Evolutionary conservation across 2,113 vertebrate species (phyloP).

Genomic region (Zosterops japonicus): DNA sequence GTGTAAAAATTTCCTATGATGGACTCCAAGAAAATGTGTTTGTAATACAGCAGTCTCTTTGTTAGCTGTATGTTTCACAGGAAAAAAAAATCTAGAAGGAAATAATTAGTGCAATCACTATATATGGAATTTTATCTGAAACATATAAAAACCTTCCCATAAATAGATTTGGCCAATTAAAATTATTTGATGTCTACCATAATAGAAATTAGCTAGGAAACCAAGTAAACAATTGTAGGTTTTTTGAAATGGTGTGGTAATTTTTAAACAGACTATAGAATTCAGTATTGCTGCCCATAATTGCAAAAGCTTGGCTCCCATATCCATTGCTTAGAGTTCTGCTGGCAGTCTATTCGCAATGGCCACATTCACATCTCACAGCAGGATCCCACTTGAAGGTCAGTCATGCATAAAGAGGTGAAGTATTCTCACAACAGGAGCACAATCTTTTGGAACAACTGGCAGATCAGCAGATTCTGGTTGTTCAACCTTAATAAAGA

Average conservation of each 20-base stretch:
- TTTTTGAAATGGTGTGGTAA: background rate
- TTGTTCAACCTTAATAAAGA: constrained; percentile 31
- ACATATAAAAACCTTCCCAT: background rate
- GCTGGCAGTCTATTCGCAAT: background rate
- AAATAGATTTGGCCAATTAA: background rate
- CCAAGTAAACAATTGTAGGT: background rate
- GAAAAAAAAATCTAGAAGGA: background rate
- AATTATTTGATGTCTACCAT: background rate
- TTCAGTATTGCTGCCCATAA: background rate
- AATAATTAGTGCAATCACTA: background rate
- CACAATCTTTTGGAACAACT: background rate
- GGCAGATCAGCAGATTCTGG: constrained; percentile 37
- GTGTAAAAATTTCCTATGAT: background rate
- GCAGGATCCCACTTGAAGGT: background rate
- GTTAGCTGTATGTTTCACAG: background rate
- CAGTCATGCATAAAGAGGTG: constrained; percentile 1
- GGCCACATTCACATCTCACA: background rate
- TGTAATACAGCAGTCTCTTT: background rate
- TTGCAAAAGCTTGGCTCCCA: background rate
- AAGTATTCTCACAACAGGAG: constrained; percentile 17
- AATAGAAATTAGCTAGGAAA: background rate
- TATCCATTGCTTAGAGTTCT: background rate
- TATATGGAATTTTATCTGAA: background rate
- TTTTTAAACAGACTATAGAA: background rate
- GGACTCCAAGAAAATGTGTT: background rate